These are phyloP conservation scores for Lepus timidus DNA, from an alignment of 2,113 vertebrate genomes.

Conservation along the genomic window DNA sequence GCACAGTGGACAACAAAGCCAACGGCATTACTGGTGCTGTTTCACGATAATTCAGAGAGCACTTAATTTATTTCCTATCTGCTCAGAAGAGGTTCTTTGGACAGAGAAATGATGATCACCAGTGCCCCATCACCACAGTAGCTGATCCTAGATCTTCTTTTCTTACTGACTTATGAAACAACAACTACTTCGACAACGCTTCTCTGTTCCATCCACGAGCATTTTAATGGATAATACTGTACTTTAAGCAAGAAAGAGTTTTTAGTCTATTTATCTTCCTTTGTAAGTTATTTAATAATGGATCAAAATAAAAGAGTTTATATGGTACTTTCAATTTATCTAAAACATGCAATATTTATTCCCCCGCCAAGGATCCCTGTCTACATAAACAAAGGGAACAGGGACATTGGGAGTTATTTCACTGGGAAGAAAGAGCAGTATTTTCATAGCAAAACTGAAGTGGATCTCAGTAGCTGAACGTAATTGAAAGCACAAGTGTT, in stretches of 20 bases:
- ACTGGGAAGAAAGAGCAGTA: neutral
- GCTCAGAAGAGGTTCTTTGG: neutral
- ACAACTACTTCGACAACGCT: fast-evolving
- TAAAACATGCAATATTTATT: neutral
- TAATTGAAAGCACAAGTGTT: neutral
- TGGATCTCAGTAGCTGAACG: neutral
- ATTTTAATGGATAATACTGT: too few relatives aligned
- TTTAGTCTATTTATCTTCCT: neutral
- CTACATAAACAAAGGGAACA: neutral
- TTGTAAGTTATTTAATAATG: neutral
- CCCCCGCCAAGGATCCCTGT: neutral
- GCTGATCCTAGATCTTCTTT: neutral
- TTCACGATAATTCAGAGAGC: neutral
- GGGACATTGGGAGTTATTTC: neutral
- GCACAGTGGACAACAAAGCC: neutral
- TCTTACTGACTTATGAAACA: neutral
- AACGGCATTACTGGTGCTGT: too few relatives aligned
- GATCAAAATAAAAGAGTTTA: neutral
- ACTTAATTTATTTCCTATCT: neutral
- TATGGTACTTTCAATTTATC: neutral
- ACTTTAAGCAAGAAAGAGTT: neutral
- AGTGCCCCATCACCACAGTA: too few relatives aligned
- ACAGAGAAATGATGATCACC: fast-evolving
- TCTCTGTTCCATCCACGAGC: neutral
- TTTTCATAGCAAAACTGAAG: neutral